A percentile compares a stretch with the other conserved stretches of the same genome.
Conservation (phyloP, 2,888 invertebrate species). For the Lymantria monacha region DNA sequence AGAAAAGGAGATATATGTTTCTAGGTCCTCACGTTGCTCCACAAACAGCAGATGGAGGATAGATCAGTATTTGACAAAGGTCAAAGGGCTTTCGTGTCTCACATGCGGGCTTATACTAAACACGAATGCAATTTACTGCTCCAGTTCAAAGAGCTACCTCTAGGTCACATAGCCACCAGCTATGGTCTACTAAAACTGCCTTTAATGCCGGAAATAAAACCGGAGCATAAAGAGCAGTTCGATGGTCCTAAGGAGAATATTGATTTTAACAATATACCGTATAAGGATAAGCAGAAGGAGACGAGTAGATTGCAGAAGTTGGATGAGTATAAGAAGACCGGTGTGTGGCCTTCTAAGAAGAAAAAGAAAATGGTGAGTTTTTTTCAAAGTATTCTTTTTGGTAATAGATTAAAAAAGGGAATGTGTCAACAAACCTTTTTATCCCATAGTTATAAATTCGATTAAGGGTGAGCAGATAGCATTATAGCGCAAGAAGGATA, state of each 20-base stretch:
- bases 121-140: conserved; percentile 97
- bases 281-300: conserved; percentile 91
- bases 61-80: conserved; percentile 92
- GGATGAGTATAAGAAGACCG: conserved; percentile 86
- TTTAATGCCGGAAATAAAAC: conserved; percentile 96
- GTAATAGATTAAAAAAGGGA: not conserved
- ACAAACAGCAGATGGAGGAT: conserved; percentile 86
- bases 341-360: conserved; percentile 87
- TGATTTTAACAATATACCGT: conserved; percentile 89
- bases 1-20: not conserved
- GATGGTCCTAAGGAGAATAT: conserved; percentile 79
- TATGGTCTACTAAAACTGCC: conserved; percentile 96
- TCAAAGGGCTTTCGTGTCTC: conserved; percentile 96
- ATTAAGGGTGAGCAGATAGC: no score
- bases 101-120: conserved; percentile 95
- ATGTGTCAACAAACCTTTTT: not conserved
- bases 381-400: not conserved
- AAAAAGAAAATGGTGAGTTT: conserved; percentile 74
- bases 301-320: conserved; percentile 87
- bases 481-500: no score
- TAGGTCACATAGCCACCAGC: conserved; percentile 89
- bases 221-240: conserved; percentile 75
- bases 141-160: conserved; percentile 92
- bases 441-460: no score
- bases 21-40: conserved; percentile 81